These are phyloP conservation scores for Strigamia crassipes DNA, from an alignment of 2,888 invertebrate species.

Conservation along the genomic window DNA sequence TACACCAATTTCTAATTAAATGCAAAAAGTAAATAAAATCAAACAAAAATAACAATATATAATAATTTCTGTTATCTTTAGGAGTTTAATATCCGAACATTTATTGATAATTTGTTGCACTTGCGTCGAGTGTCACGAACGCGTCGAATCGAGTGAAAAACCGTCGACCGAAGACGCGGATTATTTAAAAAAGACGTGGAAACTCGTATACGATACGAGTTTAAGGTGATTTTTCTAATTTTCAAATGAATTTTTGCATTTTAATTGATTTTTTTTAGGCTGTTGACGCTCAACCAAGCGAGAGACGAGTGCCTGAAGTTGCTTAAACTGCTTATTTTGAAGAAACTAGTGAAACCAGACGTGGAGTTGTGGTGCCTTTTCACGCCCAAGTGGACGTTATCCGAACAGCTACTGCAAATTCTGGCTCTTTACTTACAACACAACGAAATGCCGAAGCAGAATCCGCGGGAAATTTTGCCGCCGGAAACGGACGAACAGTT, in stretches of 20 bases:
- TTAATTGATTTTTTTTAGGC: neutral
- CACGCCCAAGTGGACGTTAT: neutral
- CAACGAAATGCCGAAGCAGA: neutral
- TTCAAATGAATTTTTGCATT: neutral
- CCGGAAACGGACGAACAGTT: neutral
- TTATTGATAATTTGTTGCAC: neutral
- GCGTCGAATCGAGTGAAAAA: neutral
- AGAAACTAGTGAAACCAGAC: neutral
- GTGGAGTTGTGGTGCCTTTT: neutral
- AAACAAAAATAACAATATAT: neutral
- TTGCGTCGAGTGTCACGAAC: neutral
- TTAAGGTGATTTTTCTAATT: neutral
- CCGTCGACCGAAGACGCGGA: neutral
- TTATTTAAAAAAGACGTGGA: neutral
- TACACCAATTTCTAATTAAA: neutral
- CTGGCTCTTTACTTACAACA: neutral
- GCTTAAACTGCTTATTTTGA: neutral
- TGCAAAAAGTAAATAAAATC: neutral
- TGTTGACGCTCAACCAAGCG: neutral
- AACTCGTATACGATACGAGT: neutral
- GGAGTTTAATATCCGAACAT: neutral
- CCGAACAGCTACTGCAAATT: neutral
- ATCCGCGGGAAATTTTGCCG: neutral
- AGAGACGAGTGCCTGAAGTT: neutral
- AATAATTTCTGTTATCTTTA: neutral